A percentile compares a stretch with the other conserved stretches of the same genome.
phyloP scores from a whole-genome alignment of 2,113 vertebrate genomes.

The Neogobius melanostomus region DNA sequence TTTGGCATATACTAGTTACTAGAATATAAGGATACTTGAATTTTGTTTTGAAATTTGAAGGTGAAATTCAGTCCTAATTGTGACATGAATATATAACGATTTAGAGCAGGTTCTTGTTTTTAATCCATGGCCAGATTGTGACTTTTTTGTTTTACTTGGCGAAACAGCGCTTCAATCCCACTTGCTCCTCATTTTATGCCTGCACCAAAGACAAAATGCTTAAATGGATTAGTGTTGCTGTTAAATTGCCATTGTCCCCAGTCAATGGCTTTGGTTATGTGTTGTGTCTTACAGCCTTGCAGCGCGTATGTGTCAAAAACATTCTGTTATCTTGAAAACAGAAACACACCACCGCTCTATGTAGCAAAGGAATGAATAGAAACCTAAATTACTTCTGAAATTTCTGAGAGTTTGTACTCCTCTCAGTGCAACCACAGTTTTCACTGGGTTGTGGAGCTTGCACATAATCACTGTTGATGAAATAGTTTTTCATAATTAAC shows the following conservation, averaged over 20 bases:
- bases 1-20: no score
- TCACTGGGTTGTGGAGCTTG: no score
- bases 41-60: background rate
- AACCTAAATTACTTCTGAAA: no score
- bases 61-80: background rate
- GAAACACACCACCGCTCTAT: background rate
- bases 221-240: constrained; percentile 75
- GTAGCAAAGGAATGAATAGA: background rate
- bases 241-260: constrained; percentile 71
- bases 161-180: constrained; percentile 47
- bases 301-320: background rate
- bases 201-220: constrained; percentile 64
- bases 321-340: background rate
- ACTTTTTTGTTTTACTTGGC: constrained; percentile 45
- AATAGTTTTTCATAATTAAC: no score
- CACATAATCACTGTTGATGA: no score
- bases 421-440: no score
- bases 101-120: constrained; percentile 2
- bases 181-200: constrained; percentile 48
- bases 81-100: background rate
- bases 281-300: constrained; percentile 30
- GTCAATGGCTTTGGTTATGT: constrained; percentile 47
- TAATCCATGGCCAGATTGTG: constrained; percentile 55
- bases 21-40: no score
- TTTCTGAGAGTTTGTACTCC: no score